Percentiles rank a stretch among this genome's conserved stretches.
Evolutionary conservation across 2,888 invertebrate genomes (phyloP).

Genomic region (Lissocephala sabroskyi): DNA sequence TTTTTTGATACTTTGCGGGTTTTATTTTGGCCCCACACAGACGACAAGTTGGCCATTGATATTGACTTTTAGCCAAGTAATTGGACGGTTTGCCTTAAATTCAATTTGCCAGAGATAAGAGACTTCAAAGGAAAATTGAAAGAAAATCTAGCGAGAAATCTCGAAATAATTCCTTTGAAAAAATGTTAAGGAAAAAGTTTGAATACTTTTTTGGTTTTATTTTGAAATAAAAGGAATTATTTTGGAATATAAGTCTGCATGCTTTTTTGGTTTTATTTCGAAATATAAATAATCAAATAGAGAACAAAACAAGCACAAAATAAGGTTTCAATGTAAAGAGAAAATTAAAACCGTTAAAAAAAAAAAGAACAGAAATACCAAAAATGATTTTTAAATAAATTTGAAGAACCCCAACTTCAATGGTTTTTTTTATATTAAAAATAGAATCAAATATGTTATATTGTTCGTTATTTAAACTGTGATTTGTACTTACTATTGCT

Average conservation of each 20-base stretch:
- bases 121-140: too few relatives aligned
- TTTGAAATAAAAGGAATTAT: constrained; percentile 4
- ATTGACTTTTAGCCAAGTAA: constrained; percentile 56
- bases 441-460: not conserved
- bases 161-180: not conserved
- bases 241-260: too few relatives aligned
- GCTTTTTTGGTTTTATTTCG: too few relatives aligned
- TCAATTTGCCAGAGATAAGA: too few relatives aligned
- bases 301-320: too few relatives aligned
- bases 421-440: not conserved
- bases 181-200: not conserved
- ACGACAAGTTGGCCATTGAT: constrained; percentile 53
- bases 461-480: not conserved
- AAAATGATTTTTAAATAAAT: not conserved
- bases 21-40: constrained; percentile 14
- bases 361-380: too few relatives aligned
- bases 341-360: too few relatives aligned
- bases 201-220: not conserved
- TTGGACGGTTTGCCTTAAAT: constrained; percentile 20
- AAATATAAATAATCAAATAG: too few relatives aligned
- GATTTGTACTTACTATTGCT: constrained; percentile 80
- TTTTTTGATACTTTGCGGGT: not conserved
- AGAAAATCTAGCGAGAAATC: too few relatives aligned
- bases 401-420: not conserved
- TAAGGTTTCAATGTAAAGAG: too few relatives aligned